Conservation (phyloP, 1,140 invertebrate species). For the Tetragnatha versicolor region DNA sequence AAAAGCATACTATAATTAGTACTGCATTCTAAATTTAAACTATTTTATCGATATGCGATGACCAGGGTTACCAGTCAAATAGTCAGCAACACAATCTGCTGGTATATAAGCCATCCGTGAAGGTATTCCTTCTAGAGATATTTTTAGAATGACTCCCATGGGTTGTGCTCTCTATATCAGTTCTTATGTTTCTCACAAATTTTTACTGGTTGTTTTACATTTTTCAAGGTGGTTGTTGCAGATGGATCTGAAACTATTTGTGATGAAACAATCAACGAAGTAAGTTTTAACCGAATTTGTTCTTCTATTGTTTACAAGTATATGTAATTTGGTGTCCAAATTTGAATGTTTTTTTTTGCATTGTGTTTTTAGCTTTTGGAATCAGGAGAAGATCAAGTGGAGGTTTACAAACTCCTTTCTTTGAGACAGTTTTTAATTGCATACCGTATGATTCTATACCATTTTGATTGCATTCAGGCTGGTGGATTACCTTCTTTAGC, state of each 20-base stretch:
- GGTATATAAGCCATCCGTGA: no score
- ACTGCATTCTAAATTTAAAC: no score
- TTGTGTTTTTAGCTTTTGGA: conserved; percentile 15
- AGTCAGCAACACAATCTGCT: no score
- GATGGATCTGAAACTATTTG: background rate
- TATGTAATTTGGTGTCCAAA: background rate
- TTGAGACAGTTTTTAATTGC: conserved; percentile 28
- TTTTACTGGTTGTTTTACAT: background rate
- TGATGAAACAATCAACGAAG: conserved; percentile 13
- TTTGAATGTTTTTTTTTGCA: background rate
- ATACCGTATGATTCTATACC: conserved; percentile 29
- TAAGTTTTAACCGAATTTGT: conserved; percentile 8
- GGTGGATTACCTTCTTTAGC: background rate
- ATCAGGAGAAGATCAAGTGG: background rate
- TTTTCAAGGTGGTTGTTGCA: conserved; percentile 1
- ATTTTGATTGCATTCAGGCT: conserved; percentile 10
- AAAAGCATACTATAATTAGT: no score
- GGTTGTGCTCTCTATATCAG: background rate
- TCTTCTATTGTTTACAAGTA: background rate
- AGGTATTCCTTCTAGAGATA: no score
- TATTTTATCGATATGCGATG: no score
- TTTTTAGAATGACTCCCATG: background rate
- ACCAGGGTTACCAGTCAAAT: no score
- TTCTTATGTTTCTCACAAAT: background rate
- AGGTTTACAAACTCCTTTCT: conserved; percentile 27